These are phyloP conservation scores for Chironomus riparius DNA, from an alignment of 2,888 invertebrate genomes.

Conservation along the genomic window DNA sequence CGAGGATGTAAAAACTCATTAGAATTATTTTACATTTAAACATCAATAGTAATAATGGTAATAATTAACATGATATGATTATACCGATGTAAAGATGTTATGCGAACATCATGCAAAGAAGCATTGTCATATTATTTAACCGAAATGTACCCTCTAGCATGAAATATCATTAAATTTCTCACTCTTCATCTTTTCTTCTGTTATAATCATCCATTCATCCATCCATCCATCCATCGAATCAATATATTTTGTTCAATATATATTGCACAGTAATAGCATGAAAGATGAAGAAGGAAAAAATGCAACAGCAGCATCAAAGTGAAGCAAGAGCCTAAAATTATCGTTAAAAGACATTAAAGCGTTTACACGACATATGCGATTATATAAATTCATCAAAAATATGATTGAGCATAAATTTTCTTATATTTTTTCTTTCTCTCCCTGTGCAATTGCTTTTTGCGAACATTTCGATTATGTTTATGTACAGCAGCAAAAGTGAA, in stretches of 20 bases:
- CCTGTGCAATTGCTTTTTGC: neutral
- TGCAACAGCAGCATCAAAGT: neutral
- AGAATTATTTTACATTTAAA: too few relatives aligned
- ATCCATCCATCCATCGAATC: neutral
- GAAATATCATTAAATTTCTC: neutral
- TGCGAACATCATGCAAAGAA: too few relatives aligned
- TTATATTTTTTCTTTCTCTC: neutral
- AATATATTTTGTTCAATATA: neutral
- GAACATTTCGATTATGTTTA: neutral
- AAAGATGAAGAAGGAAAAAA: neutral
- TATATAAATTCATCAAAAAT: conserved; percentile 11
- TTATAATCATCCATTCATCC: neutral
- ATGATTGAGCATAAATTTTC: conserved; percentile 12
- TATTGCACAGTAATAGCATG: neutral
- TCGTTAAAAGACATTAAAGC: conserved; percentile 5
- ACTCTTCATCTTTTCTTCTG: neutral
- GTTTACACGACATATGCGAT: conserved; percentile 10
- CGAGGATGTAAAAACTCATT: too few relatives aligned
- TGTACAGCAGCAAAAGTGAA: neutral
- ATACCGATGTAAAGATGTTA: too few relatives aligned
- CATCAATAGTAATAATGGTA: too few relatives aligned
- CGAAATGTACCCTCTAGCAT: too few relatives aligned
- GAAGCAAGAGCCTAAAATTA: conserved; percentile 4
- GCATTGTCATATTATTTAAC: too few relatives aligned
- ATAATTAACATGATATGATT: too few relatives aligned